A percentile compares a stretch with the other conserved stretches of the same genome.
Conservation (phyloP, 2,888 invertebrate species). For the Herminia tarsipennalis region DNA sequence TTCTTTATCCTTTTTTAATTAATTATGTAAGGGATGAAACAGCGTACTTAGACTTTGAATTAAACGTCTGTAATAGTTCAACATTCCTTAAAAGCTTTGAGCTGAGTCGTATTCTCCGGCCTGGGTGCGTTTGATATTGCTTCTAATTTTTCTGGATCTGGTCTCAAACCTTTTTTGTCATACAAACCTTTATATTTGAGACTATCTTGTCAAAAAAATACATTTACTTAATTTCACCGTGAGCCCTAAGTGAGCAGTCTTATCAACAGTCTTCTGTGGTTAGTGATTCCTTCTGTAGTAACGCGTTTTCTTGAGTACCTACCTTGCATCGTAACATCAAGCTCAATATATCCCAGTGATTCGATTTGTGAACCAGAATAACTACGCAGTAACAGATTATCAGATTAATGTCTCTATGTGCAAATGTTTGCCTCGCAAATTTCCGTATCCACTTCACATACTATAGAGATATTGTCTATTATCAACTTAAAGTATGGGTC, state of each 20-base stretch:
- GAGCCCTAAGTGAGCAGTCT: neutral
- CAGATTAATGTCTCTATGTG: neutral
- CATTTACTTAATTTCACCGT: conserved; percentile 2
- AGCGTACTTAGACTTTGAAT: too few species aligned
- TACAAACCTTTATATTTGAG: too few species aligned
- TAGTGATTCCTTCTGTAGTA: conserved; percentile 10
- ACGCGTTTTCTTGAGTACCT: neutral
- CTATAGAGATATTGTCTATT: neutral
- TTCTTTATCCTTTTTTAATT: too few species aligned
- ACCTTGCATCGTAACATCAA: neutral
- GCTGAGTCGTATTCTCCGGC: too few species aligned
- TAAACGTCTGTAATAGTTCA: too few species aligned
- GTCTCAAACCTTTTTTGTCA: neutral
- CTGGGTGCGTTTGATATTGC: neutral
- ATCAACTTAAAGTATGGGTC: conserved; percentile 1
- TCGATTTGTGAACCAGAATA: neutral
- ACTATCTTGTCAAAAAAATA: too few species aligned
- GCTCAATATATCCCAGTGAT: neutral
- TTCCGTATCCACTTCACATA: conserved; percentile 4
- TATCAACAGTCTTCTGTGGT: neutral
- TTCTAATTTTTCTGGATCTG: neutral
- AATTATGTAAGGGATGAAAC: too few species aligned
- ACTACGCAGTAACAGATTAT: conserved; percentile 4
- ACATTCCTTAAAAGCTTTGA: too few species aligned
- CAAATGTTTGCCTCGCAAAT: neutral